Evolutionary conservation across 2,797 vertebrate genomes (phyloP).

Genomic region (Euthynnus affinis): DNA sequence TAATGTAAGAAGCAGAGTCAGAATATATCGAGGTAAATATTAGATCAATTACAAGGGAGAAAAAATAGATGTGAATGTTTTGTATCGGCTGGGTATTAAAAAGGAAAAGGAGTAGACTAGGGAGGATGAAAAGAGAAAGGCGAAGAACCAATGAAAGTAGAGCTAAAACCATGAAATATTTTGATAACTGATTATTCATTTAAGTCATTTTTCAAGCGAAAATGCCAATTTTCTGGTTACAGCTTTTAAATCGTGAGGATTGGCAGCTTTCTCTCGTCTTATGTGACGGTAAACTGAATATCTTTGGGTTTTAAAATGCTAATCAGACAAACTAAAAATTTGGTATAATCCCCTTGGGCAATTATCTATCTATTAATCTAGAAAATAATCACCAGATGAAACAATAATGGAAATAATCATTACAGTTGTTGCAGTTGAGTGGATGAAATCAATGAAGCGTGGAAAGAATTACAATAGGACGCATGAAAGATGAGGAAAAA

Average conservation of each 20-base stretch:
- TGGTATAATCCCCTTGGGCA: neutral
- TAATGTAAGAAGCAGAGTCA: constrained; percentile 30
- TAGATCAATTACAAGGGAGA: constrained; percentile 29
- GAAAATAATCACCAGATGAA: neutral
- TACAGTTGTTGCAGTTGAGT: neutral
- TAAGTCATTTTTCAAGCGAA: neutral
- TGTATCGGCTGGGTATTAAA: neutral
- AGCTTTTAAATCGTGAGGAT: neutral
- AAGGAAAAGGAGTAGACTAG: neutral
- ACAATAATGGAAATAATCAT: neutral
- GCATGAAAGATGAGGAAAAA: neutral
- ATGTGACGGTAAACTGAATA: neutral
- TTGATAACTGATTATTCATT: neutral
- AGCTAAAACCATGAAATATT: neutral
- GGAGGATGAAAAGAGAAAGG: no score
- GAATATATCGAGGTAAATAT: constrained; percentile 49
- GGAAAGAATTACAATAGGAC: constrained; percentile 6
- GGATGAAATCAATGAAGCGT: neutral
- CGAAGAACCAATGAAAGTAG: no score
- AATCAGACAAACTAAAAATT: neutral
- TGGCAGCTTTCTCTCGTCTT: no score
- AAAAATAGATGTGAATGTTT: constrained; percentile 29
- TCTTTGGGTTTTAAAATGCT: neutral
- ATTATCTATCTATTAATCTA: neutral
- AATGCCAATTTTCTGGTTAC: neutral